Conservation (phyloP, 2,113 vertebrate species). For the Galemys pyrenaicus region DNA sequence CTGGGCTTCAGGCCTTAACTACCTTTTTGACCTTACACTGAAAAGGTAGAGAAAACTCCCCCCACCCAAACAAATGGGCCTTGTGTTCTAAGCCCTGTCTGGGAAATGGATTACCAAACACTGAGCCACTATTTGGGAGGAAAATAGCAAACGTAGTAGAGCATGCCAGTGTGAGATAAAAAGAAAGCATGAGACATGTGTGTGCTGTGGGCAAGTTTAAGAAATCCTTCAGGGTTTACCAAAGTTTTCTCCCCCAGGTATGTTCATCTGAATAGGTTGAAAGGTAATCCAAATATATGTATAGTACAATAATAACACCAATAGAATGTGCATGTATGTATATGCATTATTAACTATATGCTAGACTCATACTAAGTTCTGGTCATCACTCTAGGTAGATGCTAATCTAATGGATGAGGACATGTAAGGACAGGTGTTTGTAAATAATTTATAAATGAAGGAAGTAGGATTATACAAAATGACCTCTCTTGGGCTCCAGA, state of each 20-base stretch:
- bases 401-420: background rate
- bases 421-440: background rate
- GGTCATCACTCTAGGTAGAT: background rate
- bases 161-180: background rate
- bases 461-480: background rate
- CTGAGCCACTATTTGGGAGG: background rate
- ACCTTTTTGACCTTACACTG: background rate
- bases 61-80: background rate
- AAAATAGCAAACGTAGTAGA: background rate
- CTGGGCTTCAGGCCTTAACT: background rate
- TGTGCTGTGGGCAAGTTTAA: background rate
- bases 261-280: background rate
- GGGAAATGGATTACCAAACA: background rate
- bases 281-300: background rate
- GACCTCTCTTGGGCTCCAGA: background rate
- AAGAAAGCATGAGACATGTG: background rate
- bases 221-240: background rate
- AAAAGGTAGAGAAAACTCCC: background rate
- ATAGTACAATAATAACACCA: background rate
- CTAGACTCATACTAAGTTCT: background rate
- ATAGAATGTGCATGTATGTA: too few species aligned
- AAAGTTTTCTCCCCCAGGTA: background rate
- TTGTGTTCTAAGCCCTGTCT: background rate
- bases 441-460: background rate
- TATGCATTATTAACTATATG: too few species aligned